Evolutionary conservation across 2,113 vertebrate genomes (phyloP).

Genomic region (Gallinago undulata): DNA sequence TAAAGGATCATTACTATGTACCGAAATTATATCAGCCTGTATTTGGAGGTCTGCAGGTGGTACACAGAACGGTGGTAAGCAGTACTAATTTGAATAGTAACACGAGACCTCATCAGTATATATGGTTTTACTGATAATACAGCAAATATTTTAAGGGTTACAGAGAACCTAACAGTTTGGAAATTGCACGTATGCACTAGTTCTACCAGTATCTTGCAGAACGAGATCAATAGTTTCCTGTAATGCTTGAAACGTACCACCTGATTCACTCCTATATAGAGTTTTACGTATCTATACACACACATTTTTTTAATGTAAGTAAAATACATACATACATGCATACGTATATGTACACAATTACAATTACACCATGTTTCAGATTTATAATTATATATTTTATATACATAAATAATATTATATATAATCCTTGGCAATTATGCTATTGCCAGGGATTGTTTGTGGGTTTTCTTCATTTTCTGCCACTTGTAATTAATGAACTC

Average conservation of each 20-base stretch:
- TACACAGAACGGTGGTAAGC: neutral
- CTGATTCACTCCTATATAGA: neutral
- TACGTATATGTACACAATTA: neutral
- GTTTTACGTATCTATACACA: neutral
- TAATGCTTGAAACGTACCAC: neutral
- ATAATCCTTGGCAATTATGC: too few relatives aligned
- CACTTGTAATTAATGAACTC: neutral
- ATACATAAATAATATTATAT: too few relatives aligned
- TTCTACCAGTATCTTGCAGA: neutral
- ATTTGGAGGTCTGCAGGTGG: neutral
- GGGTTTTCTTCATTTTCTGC: neutral
- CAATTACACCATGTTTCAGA: neutral
- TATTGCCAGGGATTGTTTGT: neutral
- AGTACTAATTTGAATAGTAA: neutral
- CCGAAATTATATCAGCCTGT: neutral
- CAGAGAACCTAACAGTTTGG: neutral
- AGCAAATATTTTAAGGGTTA: neutral
- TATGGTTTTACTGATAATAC: neutral
- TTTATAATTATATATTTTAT: neutral
- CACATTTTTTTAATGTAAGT: neutral
- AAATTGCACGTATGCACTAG: neutral
- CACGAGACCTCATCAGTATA: neutral
- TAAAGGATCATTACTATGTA: neutral
- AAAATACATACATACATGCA: neutral
- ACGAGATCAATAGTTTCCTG: neutral